These are phyloP conservation scores for Callipepla squamata DNA, from an alignment of 2,113 vertebrate genomes.

Conservation along the genomic window DNA sequence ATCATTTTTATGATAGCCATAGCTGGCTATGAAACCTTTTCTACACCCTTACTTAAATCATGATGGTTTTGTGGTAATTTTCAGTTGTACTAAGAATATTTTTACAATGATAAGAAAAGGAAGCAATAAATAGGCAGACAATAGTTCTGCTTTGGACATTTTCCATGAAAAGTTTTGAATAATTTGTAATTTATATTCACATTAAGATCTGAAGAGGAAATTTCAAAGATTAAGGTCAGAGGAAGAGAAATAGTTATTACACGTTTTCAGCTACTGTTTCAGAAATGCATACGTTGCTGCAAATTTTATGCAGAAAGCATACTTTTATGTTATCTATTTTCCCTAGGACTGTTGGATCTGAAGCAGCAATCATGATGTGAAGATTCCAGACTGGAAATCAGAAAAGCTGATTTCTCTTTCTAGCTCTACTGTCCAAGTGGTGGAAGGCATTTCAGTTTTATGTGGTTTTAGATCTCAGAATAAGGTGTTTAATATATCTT, in stretches of 20 bases:
- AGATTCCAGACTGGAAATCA: not conserved
- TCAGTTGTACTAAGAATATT: not conserved
- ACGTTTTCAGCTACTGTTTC: not conserved
- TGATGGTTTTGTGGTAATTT: not conserved
- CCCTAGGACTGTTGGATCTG: not conserved
- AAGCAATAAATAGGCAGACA: not conserved
- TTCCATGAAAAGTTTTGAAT: slow-evolving; percentile 1
- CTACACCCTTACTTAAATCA: slow-evolving; percentile 16
- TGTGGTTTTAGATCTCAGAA: not conserved
- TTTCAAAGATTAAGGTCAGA: not conserved
- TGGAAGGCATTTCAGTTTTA: not conserved
- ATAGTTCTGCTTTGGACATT: not conserved
- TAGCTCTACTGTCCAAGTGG: not conserved
- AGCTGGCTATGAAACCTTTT: not conserved
- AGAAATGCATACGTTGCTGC: not conserved
- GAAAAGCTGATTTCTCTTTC: not conserved
- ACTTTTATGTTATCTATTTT: not conserved
- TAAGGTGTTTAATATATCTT: not conserved
- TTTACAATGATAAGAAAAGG: not conserved
- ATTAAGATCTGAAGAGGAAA: not conserved
- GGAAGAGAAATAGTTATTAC: not conserved
- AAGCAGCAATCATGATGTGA: rapidly evolving
- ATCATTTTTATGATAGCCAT: slow-evolving; percentile 34
- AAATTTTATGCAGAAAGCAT: not conserved
- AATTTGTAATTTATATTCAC: slow-evolving; percentile 36